These are phyloP conservation scores for Nysson spinosus DNA, from an alignment of 2,888 invertebrate genomes.

Conservation along the genomic window DNA sequence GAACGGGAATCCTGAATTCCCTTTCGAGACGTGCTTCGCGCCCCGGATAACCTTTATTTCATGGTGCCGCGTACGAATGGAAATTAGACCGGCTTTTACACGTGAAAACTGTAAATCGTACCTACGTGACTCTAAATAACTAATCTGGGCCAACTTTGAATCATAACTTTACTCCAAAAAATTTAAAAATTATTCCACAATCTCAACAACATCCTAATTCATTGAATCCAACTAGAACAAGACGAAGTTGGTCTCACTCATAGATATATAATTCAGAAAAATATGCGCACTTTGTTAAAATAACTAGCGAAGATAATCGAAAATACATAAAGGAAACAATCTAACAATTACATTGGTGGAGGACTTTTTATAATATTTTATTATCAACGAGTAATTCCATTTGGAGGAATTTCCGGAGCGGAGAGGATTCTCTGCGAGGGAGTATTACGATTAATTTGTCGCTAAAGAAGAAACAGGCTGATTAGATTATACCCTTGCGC, in stretches of 20 bases:
- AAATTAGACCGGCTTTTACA: slow-evolving; percentile 59
- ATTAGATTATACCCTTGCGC: slow-evolving; percentile 50
- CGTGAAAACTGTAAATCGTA: slow-evolving; percentile 28
- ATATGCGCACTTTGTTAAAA: too few species aligned
- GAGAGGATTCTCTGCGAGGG: slow-evolving; percentile 23
- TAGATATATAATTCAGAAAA: too few species aligned
- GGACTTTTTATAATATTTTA: slow-evolving; percentile 21
- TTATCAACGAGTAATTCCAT: slow-evolving; percentile 28
- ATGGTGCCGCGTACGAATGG: slow-evolving; percentile 64
- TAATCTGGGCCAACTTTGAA: too few species aligned
- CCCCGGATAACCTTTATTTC: slow-evolving; percentile 69
- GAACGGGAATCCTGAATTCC: slow-evolving; percentile 54
- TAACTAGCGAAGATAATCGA: too few species aligned
- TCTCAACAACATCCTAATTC: too few species aligned
- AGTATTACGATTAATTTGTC: slow-evolving; percentile 48
- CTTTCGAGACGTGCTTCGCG: slow-evolving; percentile 67
- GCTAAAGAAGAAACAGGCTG: slow-evolving; percentile 53
- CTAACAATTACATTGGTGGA: too few species aligned
- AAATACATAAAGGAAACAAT: too few species aligned
- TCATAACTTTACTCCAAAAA: too few species aligned
- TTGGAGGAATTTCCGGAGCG: slow-evolving; percentile 21
- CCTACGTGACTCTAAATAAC: slow-evolving; percentile 20
- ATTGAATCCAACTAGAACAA: too few species aligned
- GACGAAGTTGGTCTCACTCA: too few species aligned
- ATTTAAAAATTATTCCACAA: too few species aligned